Percentiles rank a stretch among this genome's conserved stretches.
These are phyloP conservation scores for Xanthia icteritia DNA, from an alignment of 2,888 invertebrate genomes.

Conservation along the genomic window DNA sequence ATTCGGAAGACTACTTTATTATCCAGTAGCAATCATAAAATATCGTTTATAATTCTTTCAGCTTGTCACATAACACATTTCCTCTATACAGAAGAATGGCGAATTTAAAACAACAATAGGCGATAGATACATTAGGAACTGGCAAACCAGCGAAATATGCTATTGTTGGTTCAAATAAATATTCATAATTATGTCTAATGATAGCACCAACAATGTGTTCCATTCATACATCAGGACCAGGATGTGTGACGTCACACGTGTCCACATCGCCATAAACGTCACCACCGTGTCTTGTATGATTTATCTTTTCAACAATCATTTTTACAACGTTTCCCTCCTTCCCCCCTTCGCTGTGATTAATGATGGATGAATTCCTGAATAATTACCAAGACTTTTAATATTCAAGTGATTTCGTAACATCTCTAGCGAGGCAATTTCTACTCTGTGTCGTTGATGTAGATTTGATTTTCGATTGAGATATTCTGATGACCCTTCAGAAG, in stretches of 20 bases:
- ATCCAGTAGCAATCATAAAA: constrained; percentile 13
- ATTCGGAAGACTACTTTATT: constrained; percentile 2
- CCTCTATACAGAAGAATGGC: constrained; percentile 22
- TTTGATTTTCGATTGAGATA: constrained; percentile 72
- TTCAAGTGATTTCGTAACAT: constrained; percentile 86
- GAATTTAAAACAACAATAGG: constrained; percentile 43
- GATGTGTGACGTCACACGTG: constrained; percentile 69
- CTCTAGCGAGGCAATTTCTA: constrained; percentile 63
- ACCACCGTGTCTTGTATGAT: constrained; percentile 86
- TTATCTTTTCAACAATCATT: constrained; percentile 90
- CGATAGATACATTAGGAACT: constrained; percentile 33
- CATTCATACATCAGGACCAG: constrained; percentile 71
- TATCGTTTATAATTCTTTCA: constrained; percentile 11
- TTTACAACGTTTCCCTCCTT: constrained; percentile 87
- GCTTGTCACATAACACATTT: constrained; percentile 11
- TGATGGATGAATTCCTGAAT: constrained; percentile 91
- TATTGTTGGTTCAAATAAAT: constrained; percentile 74
- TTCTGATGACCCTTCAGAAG: constrained; percentile 86
- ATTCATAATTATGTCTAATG: constrained; percentile 76
- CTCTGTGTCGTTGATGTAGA: constrained; percentile 70
- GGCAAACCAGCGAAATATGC: constrained; percentile 29
- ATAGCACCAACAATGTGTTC: constrained; percentile 77
- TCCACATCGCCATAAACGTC: constrained; percentile 83
- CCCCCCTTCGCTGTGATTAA: constrained; percentile 89
- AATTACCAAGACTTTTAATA: constrained; percentile 91